Base-by-base conservation (phyloP, 30 jellyfish, hydroid and myxozoan genomes). In the Sanderia malayensis region DNA sequence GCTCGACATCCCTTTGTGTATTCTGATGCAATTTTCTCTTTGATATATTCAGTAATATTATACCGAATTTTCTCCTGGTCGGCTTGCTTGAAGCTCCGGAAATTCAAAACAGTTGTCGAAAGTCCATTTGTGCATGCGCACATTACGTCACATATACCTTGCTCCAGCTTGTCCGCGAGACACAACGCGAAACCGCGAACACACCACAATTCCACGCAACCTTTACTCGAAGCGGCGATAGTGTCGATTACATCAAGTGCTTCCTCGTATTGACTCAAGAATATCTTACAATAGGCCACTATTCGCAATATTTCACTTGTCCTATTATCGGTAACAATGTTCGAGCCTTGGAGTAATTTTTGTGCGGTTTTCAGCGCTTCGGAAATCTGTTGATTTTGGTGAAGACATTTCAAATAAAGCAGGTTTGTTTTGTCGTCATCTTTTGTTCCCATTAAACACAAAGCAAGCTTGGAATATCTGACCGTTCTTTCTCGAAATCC, bases 51-150 rank as follows among this genome's bases (percentile, higher is more conserved):
- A 19, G 62, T 47, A 18, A 78, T 49, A 9, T 47, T 67, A 21
- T 64, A 75, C 55, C 31, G 64, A 31, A 78, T 64, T 82, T 65
- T 78, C 44, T 64, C 80, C 44, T 78, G 89, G 58, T 78, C 89
- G 44, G 58, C 30, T 2, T 44, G 89, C 52, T 78, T 78, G 59
- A 78, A 44, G 57, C 44, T 52, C 52, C 76, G 64, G 32, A 78
- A 78, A 61, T n/a, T 71, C 17, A 26, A 26, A 53, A 82, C 33
- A 11, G 80, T 34, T 21, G 49, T 46, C 2, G 77, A 63, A 67
- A 49, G 59, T n/a, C 71, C 82, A 53, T 64, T 53, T 58, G 32
- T 71, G 41, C 94, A 61, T 10, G 86, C 94, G 25, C 74, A 29
- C 30, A 79, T 57, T 23, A 82, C 25, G 22, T 82, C 94, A 32